Base-by-base conservation (phyloP, 1,140 invertebrate species). In the Stegodyphus dumicola region DNA sequence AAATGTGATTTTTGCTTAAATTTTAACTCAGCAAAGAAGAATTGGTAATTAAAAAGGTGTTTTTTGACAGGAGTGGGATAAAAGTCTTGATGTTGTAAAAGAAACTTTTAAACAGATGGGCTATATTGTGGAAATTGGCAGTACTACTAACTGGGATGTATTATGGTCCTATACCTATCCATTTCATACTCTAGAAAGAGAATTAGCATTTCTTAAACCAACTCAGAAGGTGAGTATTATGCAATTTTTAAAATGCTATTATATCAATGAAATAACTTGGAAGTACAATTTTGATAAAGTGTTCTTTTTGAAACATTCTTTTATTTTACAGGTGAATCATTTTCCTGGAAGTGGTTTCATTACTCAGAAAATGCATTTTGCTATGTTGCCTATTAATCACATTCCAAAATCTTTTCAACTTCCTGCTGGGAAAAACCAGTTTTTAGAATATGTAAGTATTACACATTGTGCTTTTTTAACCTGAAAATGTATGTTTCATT, bases 111-210 rank as follows among this genome's bases (percentile, higher is more conserved):
- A 60, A 17, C 65, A 17, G 33, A 67, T 85, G 51, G 81, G 81
- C 7, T 85, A 70, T 64, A 17, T 48, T n/a, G 54, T 77, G 17
- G 71, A 56, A 7, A 49, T 17, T 15, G 33, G 52, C 56, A 52
- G 56, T 17, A 52, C 17, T 17, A 56, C 18, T 11, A 49, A 69
- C 70, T 98, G 96, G 96, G 93, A 95, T 89, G 91, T 98, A 6
- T 90, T 99, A 6, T 99, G 97, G 97, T 94, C 96, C 3, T 96
- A 98, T 90, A 95, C 97, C 89, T 99, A 97, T 90, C 97, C 97
- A 5, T 98, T 98, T 89, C 51, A 85, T 51, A 9, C 51, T 17
- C 60, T 85, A 60, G 91, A 92, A 66, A 90, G 90, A 1, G 90
- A 92, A 86, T 89, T 96, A 11, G 92, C 91, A 81, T 92, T 92